A percentile compares a stretch with the other conserved stretches of the same genome.
These are phyloP conservation scores for Papilio machaon DNA, from an alignment of 1,140 invertebrate genomes.

Conservation along the genomic window DNA sequence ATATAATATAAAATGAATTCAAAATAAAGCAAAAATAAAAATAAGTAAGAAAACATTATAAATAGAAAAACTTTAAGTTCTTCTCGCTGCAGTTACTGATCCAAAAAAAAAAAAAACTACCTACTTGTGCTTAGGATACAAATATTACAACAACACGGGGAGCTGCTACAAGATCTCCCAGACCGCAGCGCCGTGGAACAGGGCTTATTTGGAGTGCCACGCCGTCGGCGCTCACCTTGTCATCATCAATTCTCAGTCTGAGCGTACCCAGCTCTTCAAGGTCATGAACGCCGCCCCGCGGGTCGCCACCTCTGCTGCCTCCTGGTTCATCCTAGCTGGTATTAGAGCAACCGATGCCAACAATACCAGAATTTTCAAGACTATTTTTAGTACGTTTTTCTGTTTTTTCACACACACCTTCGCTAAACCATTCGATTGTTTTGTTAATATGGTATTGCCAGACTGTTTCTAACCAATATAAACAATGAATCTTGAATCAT, in stretches of 20 bases:
- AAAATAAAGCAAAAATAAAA: no score
- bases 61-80: no score
- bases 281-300: conserved; percentile 40
- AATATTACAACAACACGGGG: conserved; percentile 47
- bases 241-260: conserved; percentile 64
- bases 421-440: background rate
- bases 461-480: no score
- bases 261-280: conserved; percentile 50
- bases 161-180: conserved; percentile 67
- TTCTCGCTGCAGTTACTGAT: no score
- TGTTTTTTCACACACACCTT: background rate
- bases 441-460: background rate
- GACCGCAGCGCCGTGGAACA: conserved; percentile 55
- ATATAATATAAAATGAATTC: no score
- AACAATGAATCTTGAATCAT: no score
- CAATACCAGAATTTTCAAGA: conserved; percentile 54
- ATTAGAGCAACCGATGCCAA: conserved; percentile 51
- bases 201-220: conserved; percentile 61
- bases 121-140: conserved; percentile 49
- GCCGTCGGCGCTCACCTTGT: conserved; percentile 61
- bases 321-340: conserved; percentile 57
- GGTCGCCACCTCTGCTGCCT: background rate
- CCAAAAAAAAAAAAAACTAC: no score
- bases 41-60: no score
- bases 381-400: conserved; percentile 63